Base-by-base conservation (phyloP, 2,797 vertebrate species). In the Pangasius krempfi region DNA sequence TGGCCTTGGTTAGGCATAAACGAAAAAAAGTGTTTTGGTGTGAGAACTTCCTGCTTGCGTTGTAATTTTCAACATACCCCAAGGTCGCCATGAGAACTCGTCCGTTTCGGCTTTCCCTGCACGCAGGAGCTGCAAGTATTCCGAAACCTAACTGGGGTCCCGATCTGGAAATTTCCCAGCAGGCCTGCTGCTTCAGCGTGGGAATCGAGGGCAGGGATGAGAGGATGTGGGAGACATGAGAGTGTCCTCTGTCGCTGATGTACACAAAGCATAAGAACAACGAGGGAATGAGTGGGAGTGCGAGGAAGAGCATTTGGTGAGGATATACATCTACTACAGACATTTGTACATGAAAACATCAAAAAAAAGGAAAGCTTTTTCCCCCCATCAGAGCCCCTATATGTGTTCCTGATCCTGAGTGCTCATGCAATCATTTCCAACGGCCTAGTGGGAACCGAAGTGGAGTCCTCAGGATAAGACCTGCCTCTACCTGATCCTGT, bases 171-270 rank as follows among this genome's bases (percentile, higher is more conserved):
- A 91, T 89, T 92, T 95, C 94, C 93, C 94, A 96, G 93, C 92
- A 88, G 91, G 22, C 33, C 52, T 83, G 64, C 76, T 84, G 90
- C 92, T 90, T 90, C 16, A 91, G 91, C 91, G 94, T 96, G 95
- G 94, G 96, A 96, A 95, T 92, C 92, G 92, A 94, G 93, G 94
- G 91, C 93, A 93, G 89, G 86, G 91, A 95, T 93, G 93, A 90
- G 90, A 92, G 83, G 86, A 93, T 93, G 93, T 96, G 93, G 92
- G 94, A 94, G 93, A 94, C 30, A 85, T 85, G 88, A 58, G 89
- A 87, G 86, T 92, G 89, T 90, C 58, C 25, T 92, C 91, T 90
- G 89, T 93, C 86, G 68, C 88, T 93, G 87, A 91, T 92, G 93
- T 90, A 82, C 66, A 89, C 90, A 92, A 52, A 92, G 90, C 89